Evolutionary conservation across 2,113 vertebrate species (phyloP).

Genomic region (Gadus chalcogrammus): DNA sequence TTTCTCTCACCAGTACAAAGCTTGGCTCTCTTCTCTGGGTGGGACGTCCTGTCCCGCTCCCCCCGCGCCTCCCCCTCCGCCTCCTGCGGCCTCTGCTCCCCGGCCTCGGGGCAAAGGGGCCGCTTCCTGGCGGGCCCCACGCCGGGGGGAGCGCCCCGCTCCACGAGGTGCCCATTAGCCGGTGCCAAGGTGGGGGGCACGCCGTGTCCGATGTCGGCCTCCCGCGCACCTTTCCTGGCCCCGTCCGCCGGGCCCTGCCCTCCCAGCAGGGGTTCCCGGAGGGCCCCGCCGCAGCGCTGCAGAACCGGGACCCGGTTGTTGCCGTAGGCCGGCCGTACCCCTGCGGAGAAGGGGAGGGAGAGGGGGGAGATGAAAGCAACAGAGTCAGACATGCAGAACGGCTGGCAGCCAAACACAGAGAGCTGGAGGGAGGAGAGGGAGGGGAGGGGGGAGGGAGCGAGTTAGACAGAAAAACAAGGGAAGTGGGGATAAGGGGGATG

Average conservation of each 20-base stretch:
- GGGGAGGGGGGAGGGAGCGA: not conserved
- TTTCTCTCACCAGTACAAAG: constrained; percentile 48
- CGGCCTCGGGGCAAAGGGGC: constrained; percentile 69
- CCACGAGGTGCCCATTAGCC: constrained; percentile 40
- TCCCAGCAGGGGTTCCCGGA: constrained; percentile 40
- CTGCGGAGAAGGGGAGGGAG: constrained; percentile 35
- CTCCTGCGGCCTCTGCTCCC: constrained; percentile 67
- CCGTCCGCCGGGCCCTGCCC: constrained; percentile 37
- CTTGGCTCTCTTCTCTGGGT: constrained; percentile 54
- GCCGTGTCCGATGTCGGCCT: constrained; percentile 39
- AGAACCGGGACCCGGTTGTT: constrained; percentile 68
- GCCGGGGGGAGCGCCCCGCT: constrained; percentile 55
- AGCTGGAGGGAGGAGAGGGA: not conserved
- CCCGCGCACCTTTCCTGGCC: constrained; percentile 26
- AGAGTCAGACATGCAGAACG: too few species aligned
- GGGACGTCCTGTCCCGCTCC: constrained; percentile 43
- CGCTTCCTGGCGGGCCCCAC: constrained; percentile 79
- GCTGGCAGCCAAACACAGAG: not conserved
- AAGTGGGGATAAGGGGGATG: not conserved
- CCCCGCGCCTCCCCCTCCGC: constrained; percentile 29
- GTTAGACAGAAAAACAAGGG: constrained; percentile 14
- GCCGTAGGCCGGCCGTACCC: constrained; percentile 45
- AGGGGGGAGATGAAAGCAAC: constrained; percentile 9
- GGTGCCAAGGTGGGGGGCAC: constrained; percentile 42
- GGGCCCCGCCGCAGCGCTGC: constrained; percentile 59